Evolutionary conservation across 2,113 vertebrate genomes (phyloP), one percentile per base, ranked within the genome.

Genomic region (Zosterops pallidus): DNA sequence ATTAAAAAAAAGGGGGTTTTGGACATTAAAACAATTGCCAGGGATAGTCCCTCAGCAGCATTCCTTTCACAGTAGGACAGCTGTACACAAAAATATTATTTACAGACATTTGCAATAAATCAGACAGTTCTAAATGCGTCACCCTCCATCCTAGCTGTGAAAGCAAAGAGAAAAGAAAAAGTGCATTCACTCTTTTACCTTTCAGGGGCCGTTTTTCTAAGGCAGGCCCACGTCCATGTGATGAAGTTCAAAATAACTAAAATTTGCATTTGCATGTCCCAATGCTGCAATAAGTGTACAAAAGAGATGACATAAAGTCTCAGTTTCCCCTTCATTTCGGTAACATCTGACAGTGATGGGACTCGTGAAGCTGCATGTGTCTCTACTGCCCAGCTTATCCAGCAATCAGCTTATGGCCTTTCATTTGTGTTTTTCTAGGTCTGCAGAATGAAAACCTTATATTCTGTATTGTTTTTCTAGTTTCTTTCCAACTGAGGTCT

Each of bases 61-160:
- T 88, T 95, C 94, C 82, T 62, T 94, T 92, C 89, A 57, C 86
- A 84, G 88, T 94, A 87, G 89, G 95, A 92, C 68, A 92, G 91
- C 91, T 93, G 89, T 92, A 95, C 83, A 95, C 95, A 96, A 94
- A 97, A 96, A 91, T 96, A 85, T 90, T 97, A 90, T 96, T 96
- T 98, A 96, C 97, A 95, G 96, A 89, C 92, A 92, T 92, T 95
- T 94, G 91, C 82, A 93, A 92, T 97, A 96, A 96, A 97, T 97
- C 95, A 97, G 83, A 33, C 86, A 33, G 47, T 84, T 95, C 83
- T 84, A 95, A 95, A 95, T 93, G 92, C 8, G 35, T 95, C 94
- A 93, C 75, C 91, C 91, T 96, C 89, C 86, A 82, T 93, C 44
- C 78, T 94, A 84, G 84, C 95, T 84, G 46, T 95, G 87, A 68